phyloP scores from a whole-genome alignment of 2,888 invertebrate species.

The Eupithecia dodoneata region DNA sequence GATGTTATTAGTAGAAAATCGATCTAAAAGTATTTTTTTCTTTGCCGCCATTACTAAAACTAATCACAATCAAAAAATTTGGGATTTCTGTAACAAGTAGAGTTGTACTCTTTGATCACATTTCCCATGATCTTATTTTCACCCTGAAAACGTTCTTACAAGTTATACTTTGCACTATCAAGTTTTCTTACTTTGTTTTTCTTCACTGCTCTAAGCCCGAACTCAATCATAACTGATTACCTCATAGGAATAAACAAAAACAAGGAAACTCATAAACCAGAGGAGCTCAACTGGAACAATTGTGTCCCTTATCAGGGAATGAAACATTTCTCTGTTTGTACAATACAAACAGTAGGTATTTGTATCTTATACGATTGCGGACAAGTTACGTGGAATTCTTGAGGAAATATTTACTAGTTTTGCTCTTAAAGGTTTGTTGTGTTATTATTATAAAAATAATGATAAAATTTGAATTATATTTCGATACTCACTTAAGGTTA shows the following conservation, averaged over 20 bases:
- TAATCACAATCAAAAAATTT: neutral
- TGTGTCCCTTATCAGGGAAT: constrained; percentile 55
- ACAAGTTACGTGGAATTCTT: neutral
- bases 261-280: constrained; percentile 61
- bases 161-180: constrained; percentile 9
- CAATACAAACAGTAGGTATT: constrained; percentile 34
- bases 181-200: constrained; percentile 7
- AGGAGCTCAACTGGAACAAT: constrained; percentile 58
- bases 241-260: constrained; percentile 50
- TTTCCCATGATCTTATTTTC: neutral
- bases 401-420: neutral
- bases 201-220: constrained; percentile 7
- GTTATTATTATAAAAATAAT: neutral
- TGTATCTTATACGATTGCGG: constrained; percentile 11
- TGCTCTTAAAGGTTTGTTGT: neutral
- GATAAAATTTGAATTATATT: neutral
- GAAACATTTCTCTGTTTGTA: constrained; percentile 42
- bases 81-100: no score
- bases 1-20: no score
- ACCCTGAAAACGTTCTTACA: neutral
- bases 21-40: no score
- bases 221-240: constrained; percentile 35
- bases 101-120: neutral
- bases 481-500: neutral
- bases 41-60: neutral